A percentile compares a stretch with the other conserved stretches of the same genome.
phyloP scores from a whole-genome alignment of 92 coral and sea anemone genomes.

The Palythoa grandiflora region DNA sequence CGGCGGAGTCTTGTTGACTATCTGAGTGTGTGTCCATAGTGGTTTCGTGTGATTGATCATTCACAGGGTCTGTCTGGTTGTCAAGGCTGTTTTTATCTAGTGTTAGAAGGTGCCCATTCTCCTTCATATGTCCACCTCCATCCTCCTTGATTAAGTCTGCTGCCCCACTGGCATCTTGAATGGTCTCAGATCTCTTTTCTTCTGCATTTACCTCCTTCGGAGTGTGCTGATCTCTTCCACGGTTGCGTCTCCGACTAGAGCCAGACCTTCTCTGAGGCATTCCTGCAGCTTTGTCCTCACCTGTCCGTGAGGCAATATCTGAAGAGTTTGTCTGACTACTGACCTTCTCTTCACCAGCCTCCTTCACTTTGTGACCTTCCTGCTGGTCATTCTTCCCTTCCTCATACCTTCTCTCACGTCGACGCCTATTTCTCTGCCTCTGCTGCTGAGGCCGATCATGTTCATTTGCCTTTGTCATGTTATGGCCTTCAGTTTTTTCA shows the following conservation, averaged over 20 bases:
- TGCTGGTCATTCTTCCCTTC: background rate
- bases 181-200: background rate
- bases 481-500: background rate
- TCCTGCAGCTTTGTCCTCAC: background rate
- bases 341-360: background rate
- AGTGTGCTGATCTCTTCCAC: slow-evolving; percentile 3
- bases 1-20: background rate
- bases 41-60: background rate
- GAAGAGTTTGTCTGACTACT: background rate
- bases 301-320: background rate
- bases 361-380: background rate
- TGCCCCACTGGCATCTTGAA: background rate
- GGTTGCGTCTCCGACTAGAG: slow-evolving; percentile 44
- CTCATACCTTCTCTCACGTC: slow-evolving; percentile 27
- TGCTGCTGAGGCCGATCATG: slow-evolving; percentile 21
- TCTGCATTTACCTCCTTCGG: slow-evolving; percentile 2
- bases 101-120: slow-evolving; percentile 1
- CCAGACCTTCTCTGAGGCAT: slow-evolving; percentile 39
- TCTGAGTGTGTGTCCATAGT: background rate
- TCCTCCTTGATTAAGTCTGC: background rate
- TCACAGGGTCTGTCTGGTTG: background rate
- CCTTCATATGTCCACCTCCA: background rate
- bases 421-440: slow-evolving; percentile 29
- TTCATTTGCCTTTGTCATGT: background rate
- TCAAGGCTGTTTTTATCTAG: background rate